These are phyloP conservation scores for Anser cygnoides DNA, from an alignment of 2,113 vertebrate genomes.

Conservation along the genomic window DNA sequence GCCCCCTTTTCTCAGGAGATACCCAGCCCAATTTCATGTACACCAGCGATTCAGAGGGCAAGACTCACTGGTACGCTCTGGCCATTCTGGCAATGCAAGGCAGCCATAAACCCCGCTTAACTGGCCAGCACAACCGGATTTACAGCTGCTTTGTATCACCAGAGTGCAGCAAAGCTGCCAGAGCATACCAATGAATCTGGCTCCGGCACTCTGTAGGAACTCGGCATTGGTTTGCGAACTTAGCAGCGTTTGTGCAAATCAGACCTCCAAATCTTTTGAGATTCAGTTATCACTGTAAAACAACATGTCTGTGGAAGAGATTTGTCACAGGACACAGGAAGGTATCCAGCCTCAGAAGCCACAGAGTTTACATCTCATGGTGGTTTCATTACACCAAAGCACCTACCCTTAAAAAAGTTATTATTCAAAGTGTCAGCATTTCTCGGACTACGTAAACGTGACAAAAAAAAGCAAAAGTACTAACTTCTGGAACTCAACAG, in stretches of 20 bases:
- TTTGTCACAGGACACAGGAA: not conserved
- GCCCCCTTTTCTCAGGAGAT: slow-evolving; percentile 2
- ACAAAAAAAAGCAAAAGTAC: slow-evolving; percentile 69
- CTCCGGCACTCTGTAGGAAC: not conserved
- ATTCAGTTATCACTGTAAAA: not conserved
- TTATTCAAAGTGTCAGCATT: slow-evolving; percentile 6
- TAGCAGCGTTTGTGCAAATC: slow-evolving; percentile 4
- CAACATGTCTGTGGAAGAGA: not conserved
- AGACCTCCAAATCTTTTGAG: not conserved
- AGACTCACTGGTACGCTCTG: not conserved
- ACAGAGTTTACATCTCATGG: not conserved
- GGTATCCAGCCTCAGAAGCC: not conserved
- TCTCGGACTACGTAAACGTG: not conserved
- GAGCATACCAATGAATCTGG: slow-evolving; percentile 19
- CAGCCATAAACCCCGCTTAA: not conserved
- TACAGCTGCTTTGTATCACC: slow-evolving; percentile 29
- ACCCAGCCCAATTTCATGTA: not conserved
- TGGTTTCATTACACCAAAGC: not conserved
- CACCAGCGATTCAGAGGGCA: not conserved
- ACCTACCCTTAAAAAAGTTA: not conserved
- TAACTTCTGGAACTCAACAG: slow-evolving; percentile 61
- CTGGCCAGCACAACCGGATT: not conserved
- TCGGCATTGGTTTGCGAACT: not conserved
- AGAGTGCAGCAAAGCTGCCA: slow-evolving; percentile 23
- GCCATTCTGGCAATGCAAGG: not conserved